Percentiles rank a stretch among this genome's conserved stretches.
Conservation (phyloP, 2,113 vertebrate species). For the Ammodytes dubius region DNA sequence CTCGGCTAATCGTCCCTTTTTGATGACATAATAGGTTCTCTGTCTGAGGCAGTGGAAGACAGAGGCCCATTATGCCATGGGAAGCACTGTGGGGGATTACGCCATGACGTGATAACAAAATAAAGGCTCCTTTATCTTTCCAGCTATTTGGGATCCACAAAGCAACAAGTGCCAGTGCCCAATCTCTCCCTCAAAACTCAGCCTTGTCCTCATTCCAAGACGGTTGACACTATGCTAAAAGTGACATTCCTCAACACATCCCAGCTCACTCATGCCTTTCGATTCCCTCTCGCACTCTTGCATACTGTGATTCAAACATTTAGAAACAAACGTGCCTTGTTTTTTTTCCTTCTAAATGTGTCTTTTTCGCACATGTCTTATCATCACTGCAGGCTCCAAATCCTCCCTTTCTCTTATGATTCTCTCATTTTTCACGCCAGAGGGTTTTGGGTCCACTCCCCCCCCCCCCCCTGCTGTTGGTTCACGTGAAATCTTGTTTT, state of each 20-base stretch:
- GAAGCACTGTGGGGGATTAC: constrained; percentile 58
- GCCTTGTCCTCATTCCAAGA: neutral
- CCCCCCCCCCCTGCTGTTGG: constrained; percentile 16
- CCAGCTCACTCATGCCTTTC: neutral
- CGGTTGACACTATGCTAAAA: neutral
- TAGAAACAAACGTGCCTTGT: constrained; percentile 9
- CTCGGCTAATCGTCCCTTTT: constrained; percentile 72
- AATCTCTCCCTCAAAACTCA: constrained; percentile 10
- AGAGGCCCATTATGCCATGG: constrained; percentile 58
- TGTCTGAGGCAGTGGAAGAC: constrained; percentile 56
- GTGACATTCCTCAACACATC: constrained; percentile 25
- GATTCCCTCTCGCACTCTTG: constrained; percentile 12
- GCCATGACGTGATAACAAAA: constrained; percentile 59
- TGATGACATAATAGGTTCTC: constrained; percentile 78
- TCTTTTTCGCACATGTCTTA: constrained; percentile 47
- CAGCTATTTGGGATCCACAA: constrained; percentile 38
- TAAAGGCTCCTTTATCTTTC: constrained; percentile 55
- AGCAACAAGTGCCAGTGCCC: constrained; percentile 1
- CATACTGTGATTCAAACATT: constrained; percentile 31
- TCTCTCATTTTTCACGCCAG: constrained; percentile 32
- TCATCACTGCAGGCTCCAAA: constrained; percentile 32
- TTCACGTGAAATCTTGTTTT: constrained; percentile 62
- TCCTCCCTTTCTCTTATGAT: constrained; percentile 27
- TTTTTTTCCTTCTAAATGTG: constrained; percentile 30
- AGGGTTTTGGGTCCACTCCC: constrained; percentile 40